Evolutionary conservation across 1,140 invertebrate species (phyloP).

Genomic region (Drosophila yakuba): DNA sequence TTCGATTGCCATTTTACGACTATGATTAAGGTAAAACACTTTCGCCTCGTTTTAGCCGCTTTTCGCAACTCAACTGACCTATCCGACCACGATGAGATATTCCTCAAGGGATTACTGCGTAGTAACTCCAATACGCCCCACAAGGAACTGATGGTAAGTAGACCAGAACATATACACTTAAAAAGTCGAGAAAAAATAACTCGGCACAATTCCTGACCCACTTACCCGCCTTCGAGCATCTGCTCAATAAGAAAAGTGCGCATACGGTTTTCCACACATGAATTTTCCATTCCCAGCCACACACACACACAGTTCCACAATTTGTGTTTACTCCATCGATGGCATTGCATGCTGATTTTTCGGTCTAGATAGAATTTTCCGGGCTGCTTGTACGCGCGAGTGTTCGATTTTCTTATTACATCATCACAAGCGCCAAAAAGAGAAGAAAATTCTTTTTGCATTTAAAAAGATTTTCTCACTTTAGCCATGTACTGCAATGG

Average conservation of each 20-base stretch:
- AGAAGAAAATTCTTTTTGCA: conserved; percentile 18
- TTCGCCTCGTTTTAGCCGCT: conserved; percentile 43
- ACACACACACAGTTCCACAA: conserved; percentile 14
- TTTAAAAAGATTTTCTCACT: not conserved
- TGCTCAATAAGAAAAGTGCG: conserved; percentile 63
- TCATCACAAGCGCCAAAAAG: conserved; percentile 32
- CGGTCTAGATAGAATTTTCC: conserved; percentile 41
- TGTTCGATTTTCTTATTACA: conserved; percentile 67
- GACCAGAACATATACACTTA: conserved; percentile 23
- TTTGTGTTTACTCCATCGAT: conserved; percentile 65
- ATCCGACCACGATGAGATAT: conserved; percentile 79
- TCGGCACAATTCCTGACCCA: conserved; percentile 56
- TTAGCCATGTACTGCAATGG: conserved; percentile 20
- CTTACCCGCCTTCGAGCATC: conserved; percentile 44
- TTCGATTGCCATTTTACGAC: conserved; percentile 28
- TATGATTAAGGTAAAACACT: conserved; percentile 9
- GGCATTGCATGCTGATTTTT: conserved; percentile 65
- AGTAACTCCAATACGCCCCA: conserved; percentile 78
- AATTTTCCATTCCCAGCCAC: conserved; percentile 45
- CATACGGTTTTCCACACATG: conserved; percentile 39
- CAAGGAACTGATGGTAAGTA: conserved; percentile 79
- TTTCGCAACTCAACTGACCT: conserved; percentile 69
- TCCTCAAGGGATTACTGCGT: conserved; percentile 73
- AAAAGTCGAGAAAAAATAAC: conserved; percentile 17
- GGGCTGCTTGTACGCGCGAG: conserved; percentile 10